Conservation (phyloP, 2,113 vertebrate genomes). For the Thamnaconus septentrionalis region DNA sequence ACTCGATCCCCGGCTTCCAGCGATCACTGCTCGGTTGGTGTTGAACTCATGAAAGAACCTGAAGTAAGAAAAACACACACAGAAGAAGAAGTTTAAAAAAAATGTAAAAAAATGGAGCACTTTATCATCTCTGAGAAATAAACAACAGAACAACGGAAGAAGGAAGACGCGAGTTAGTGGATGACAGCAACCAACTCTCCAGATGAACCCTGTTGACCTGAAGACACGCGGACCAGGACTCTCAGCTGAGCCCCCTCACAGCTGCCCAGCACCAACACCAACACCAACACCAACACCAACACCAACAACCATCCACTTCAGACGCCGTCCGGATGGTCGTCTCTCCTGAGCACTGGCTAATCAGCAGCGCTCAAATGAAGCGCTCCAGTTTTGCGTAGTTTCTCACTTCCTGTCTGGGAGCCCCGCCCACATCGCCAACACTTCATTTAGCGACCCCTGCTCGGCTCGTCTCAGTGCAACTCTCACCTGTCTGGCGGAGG, state of each 20-base stretch:
- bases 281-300: constrained; percentile 17
- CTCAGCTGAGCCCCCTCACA: constrained; percentile 18
- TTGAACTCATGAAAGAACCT: constrained; percentile 98
- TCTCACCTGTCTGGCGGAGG: constrained; percentile 36
- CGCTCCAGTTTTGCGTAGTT: constrained; percentile 66
- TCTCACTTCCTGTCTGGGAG: constrained; percentile 38
- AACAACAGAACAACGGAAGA: too few species aligned
- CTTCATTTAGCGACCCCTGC: constrained; percentile 64
- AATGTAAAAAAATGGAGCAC: too few species aligned
- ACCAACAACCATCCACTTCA: constrained; percentile 15
- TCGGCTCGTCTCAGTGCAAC: constrained; percentile 34
- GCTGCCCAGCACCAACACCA: constrained; percentile 40
- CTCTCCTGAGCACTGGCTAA: constrained; percentile 52
- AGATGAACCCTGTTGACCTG: too few species aligned
- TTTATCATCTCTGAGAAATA: too few species aligned
- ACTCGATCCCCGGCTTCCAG: constrained; percentile 91
- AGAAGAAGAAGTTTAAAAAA: background rate
- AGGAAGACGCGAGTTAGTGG: too few species aligned
- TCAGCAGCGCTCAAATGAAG: constrained; percentile 65
- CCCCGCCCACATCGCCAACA: constrained; percentile 47
- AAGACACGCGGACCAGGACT: too few species aligned
- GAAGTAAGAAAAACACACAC: constrained; percentile 54
- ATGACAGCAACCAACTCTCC: too few species aligned
- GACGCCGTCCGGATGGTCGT: constrained; percentile 74
- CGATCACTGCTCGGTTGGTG: constrained; percentile 89